Evolutionary conservation across 2,113 vertebrate species (phyloP).

Genomic region (Myotis davidii): DNA sequence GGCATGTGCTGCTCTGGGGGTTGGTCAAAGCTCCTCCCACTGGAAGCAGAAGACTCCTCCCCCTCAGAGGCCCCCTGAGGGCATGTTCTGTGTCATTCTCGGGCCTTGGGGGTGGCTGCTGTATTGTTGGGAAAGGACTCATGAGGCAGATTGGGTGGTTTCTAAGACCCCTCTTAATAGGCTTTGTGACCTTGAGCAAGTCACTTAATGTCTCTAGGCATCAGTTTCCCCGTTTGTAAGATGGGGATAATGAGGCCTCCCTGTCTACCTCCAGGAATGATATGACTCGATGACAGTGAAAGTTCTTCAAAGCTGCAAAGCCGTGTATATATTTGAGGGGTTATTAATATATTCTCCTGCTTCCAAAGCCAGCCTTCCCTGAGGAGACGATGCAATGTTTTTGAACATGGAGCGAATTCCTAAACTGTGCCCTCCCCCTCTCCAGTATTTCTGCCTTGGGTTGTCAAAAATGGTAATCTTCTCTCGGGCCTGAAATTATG

Average conservation of each 20-base stretch:
- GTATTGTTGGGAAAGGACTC: background rate
- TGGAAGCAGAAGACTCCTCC: background rate
- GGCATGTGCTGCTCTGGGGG: background rate
- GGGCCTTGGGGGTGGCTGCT: background rate
- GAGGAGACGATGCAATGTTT: slow-evolving; percentile 74
- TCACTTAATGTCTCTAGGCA: slow-evolving; percentile 7
- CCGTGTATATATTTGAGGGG: background rate
- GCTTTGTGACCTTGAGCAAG: background rate
- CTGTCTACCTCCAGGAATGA: background rate
- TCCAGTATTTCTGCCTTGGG: slow-evolving; percentile 88
- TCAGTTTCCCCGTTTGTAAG: background rate
- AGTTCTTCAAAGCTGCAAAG: slow-evolving; percentile 31
- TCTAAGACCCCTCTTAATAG: background rate
- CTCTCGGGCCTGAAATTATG: slow-evolving; percentile 93
- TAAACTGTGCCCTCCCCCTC: slow-evolving; percentile 81
- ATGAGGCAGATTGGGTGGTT: background rate
- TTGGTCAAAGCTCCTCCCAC: background rate
- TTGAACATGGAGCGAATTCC: slow-evolving; percentile 85
- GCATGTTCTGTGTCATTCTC: background rate
- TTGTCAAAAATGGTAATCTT: slow-evolving; percentile 96
- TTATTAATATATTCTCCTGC: slow-evolving; percentile 28
- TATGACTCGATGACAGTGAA: background rate
- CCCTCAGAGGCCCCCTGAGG: background rate
- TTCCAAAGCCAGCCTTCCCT: slow-evolving; percentile 47
- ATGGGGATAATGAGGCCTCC: background rate